Percentiles rank a stretch among this genome's conserved stretches.
phyloP scores from a whole-genome alignment of 2,888 invertebrate species.

The Cremastobaeus sp. region DNA sequence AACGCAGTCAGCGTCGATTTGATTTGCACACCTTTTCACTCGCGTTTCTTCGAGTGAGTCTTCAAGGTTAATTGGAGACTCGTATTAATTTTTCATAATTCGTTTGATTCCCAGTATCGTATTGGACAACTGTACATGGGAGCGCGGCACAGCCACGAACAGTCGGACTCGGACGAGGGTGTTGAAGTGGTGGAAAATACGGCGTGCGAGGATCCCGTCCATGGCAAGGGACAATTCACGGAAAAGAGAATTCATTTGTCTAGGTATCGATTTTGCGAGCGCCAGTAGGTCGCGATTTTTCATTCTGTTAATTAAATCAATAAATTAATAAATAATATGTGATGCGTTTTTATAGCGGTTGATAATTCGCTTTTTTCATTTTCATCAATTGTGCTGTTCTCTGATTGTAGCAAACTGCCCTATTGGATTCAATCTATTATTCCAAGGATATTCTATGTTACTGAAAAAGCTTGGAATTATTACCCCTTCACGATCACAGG shows the following conservation, averaged over 20 bases:
- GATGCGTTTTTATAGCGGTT: background rate
- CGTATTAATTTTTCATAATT: slow-evolving; percentile 35
- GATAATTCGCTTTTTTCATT: background rate
- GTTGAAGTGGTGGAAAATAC: slow-evolving; percentile 93
- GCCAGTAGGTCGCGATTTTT: too few species aligned
- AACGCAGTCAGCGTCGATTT: background rate
- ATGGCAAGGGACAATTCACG: slow-evolving; percentile 92
- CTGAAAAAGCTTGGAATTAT: slow-evolving; percentile 97
- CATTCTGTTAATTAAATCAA: background rate
- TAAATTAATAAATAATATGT: background rate
- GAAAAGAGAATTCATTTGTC: slow-evolving; percentile 94
- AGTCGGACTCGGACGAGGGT: slow-evolving; percentile 93
- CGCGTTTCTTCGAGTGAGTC: background rate
- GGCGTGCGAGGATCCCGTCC: slow-evolving; percentile 86
- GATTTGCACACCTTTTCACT: background rate
- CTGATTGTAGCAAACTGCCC: slow-evolving; percentile 86
- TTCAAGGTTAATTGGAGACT: slow-evolving; percentile 42
- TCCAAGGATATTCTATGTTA: slow-evolving; percentile 94
- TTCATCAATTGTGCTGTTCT: background rate
- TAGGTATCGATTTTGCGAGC: slow-evolving; percentile 83
- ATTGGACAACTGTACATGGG: slow-evolving; percentile 97
- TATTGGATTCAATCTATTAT: slow-evolving; percentile 93
- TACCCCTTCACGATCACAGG: slow-evolving; percentile 94
- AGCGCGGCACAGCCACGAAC: slow-evolving; percentile 94
- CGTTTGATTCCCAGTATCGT: slow-evolving; percentile 84